These are phyloP conservation scores for Aleiodes sp. DNA, from an alignment of 1,140 invertebrate genomes.

Conservation along the genomic window DNA sequence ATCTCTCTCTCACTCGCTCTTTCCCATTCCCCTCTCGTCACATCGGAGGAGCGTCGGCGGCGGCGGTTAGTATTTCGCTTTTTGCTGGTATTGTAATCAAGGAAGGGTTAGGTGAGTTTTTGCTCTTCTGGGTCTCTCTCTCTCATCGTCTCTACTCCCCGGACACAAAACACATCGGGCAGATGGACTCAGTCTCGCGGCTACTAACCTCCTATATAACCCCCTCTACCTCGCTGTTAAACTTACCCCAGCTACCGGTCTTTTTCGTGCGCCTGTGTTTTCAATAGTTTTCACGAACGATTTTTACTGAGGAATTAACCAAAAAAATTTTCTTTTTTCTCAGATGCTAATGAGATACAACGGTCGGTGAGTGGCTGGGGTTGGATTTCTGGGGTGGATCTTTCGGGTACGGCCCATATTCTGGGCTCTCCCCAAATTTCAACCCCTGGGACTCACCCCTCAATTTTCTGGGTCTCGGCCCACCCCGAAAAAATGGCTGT, in stretches of 20 bases:
- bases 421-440: not conserved
- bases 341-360: not conserved
- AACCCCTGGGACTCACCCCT: not conserved
- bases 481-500: constrained; percentile 17
- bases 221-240: constrained; percentile 18
- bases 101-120: constrained; percentile 68
- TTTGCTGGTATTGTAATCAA: constrained; percentile 68
- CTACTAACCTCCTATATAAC: constrained; percentile 40
- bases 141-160: constrained; percentile 40
- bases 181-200: constrained; percentile 64
- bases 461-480: not conserved
- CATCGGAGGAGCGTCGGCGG: constrained; percentile 44
- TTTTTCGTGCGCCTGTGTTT: not conserved
- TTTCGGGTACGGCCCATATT: not conserved
- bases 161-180: constrained; percentile 65
- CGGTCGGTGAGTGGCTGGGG: not conserved
- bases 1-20: not conserved
- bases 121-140: constrained; percentile 46
- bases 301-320: not conserved
- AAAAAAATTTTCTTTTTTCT: not conserved
- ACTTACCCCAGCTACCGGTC: constrained; percentile 16
- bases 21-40: not conserved
- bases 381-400: not conserved
- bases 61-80: constrained; percentile 68
- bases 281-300: not conserved